Conservation (phyloP, 1,140 invertebrate genomes). For the Spodoptera litura region DNA sequence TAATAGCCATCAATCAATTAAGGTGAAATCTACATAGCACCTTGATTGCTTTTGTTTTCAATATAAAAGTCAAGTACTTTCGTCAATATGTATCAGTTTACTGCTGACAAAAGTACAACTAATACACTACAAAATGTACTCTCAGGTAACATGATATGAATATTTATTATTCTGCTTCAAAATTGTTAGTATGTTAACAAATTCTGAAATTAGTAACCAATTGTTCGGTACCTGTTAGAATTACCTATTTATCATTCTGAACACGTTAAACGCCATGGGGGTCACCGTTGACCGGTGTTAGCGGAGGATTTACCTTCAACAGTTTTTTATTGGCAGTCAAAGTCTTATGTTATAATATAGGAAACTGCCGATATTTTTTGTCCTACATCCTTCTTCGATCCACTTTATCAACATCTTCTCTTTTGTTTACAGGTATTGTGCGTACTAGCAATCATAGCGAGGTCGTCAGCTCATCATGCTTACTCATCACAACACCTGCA, state of each 20-base stretch:
- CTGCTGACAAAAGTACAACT: neutral
- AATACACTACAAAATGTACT: slow-evolving; percentile 6
- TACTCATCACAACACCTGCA: slow-evolving; percentile 67
- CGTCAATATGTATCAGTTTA: slow-evolving; percentile 66
- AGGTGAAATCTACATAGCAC: slow-evolving; percentile 66
- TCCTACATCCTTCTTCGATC: too few species aligned
- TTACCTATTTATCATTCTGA: too few species aligned
- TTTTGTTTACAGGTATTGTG: slow-evolving; percentile 59
- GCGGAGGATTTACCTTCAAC: too few species aligned
- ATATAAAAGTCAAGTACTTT: slow-evolving; percentile 71
- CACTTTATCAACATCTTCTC: too few species aligned
- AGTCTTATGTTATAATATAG: too few species aligned
- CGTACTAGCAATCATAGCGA: slow-evolving; percentile 54
- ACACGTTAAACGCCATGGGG: too few species aligned
- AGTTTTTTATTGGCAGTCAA: too few species aligned
- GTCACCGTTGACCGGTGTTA: too few species aligned
- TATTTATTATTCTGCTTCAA: neutral
- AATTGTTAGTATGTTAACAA: neutral
- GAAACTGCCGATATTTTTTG: too few species aligned
- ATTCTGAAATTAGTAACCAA: too few species aligned
- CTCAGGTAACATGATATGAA: neutral
- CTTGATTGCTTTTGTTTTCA: slow-evolving; percentile 66
- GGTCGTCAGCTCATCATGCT: slow-evolving; percentile 55
- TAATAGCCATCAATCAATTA: slow-evolving; percentile 55
- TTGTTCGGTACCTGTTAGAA: too few species aligned